Evolutionary conservation across 2,113 vertebrate genomes (phyloP).

Genomic region (Tor tambroides): DNA sequence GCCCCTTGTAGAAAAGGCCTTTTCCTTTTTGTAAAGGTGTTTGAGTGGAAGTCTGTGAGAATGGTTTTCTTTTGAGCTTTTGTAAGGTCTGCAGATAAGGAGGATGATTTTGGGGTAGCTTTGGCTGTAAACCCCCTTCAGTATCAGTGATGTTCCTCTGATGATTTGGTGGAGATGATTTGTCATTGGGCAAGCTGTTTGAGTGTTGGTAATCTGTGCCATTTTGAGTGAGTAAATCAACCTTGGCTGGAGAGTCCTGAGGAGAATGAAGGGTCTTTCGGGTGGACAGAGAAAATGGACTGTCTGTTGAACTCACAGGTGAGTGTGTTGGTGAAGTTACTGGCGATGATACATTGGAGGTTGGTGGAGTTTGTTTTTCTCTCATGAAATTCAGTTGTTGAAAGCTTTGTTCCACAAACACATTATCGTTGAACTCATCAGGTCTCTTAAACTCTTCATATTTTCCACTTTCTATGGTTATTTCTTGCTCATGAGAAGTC

Average conservation of each 20-base stretch:
- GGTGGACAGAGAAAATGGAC: constrained; percentile 78
- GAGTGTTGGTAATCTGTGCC: background rate
- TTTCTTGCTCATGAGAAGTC: constrained; percentile 13
- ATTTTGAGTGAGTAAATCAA: constrained; percentile 14
- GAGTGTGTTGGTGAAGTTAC: constrained; percentile 87
- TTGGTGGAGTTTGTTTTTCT: constrained; percentile 73
- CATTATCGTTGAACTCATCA: constrained; percentile 69
- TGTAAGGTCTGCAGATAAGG: constrained; percentile 71
- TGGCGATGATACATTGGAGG: constrained; percentile 82
- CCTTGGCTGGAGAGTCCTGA: constrained; percentile 43
- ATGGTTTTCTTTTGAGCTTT: constrained; percentile 60
- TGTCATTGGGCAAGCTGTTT: background rate
- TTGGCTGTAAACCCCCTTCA: constrained; percentile 9
- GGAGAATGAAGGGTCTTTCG: background rate
- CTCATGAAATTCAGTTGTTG: constrained; percentile 79
- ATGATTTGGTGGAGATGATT: constrained; percentile 18
- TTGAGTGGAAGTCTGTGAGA: constrained; percentile 44
- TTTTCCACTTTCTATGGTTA: constrained; percentile 82
- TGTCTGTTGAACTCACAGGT: constrained; percentile 87
- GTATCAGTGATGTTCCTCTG: background rate
- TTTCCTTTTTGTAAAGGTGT: background rate
- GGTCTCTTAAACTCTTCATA: constrained; percentile 66
- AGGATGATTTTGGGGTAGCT: constrained; percentile 60
- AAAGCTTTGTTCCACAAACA: constrained; percentile 73
- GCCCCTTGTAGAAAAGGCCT: constrained; percentile 59